phyloP scores from a whole-genome alignment of 2,888 invertebrate genomes.

The Callinectes sapidus region DNA sequence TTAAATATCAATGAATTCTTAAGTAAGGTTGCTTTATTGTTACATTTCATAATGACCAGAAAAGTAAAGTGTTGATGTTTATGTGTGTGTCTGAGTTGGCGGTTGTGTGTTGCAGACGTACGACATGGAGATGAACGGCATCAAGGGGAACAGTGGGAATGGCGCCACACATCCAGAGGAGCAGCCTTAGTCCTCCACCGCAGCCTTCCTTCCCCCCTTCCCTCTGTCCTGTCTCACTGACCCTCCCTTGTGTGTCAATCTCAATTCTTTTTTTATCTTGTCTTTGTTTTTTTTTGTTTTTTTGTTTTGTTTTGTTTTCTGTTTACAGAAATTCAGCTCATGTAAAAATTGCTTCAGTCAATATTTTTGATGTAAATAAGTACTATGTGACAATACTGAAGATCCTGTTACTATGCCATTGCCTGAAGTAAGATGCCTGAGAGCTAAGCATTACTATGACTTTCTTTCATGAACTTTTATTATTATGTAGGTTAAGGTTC shows the following conservation, averaged over 20 bases:
- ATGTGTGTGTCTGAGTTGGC: neutral
- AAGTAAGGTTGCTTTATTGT: neutral
- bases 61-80: neutral
- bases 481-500: neutral
- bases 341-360: constrained; percentile 58
- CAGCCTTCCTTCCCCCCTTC: neutral
- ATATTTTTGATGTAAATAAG: constrained; percentile 54
- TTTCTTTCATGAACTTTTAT: constrained; percentile 4
- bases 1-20: neutral
- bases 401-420: constrained; percentile 45
- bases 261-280: constrained; percentile 2
- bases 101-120: constrained; percentile 61
- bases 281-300: neutral
- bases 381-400: constrained; percentile 26
- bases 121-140: constrained; percentile 72
- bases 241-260: neutral
- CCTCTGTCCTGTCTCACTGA: constrained; percentile 1
- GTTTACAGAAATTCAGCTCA: constrained; percentile 41
- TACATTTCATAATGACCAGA: neutral
- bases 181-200: constrained; percentile 54
- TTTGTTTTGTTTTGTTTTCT: neutral
- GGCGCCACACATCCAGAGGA: constrained; percentile 64
- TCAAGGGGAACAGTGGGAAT: constrained; percentile 65
- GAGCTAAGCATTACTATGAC: constrained; percentile 15
- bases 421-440: constrained; percentile 18